Base-by-base conservation (phyloP, 2,113 vertebrate species). In the Nettapus auritus region DNA sequence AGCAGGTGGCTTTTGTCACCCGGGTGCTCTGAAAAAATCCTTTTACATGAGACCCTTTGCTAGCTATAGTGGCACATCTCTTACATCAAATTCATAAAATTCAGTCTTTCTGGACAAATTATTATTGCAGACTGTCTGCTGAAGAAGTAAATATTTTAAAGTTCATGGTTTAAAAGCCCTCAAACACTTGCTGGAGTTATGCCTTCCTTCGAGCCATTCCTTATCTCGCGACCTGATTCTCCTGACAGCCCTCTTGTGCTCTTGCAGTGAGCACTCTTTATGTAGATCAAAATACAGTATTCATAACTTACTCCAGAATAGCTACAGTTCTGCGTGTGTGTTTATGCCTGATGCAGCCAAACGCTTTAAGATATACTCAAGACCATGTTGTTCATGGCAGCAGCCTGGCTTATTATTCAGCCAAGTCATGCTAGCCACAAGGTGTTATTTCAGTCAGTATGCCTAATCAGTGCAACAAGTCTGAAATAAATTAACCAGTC, bases 381-480 rank as follows among this genome's bases (percentile, higher is more conserved):
- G 77, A 52, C 33, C 36, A 5, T 70, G 69, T 42, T 4, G 2
- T 44, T 75, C 42, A 18, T 68, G 76, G 22, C 52, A 63, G 67
- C 8, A 83, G 6, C 42, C 34, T 90, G 20, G 31, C 8, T 96
- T 93, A 78, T 33, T 71, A 83, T 91, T 90, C 85, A 93, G 29
- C 20, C 64, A 88, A 26, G 8, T 1, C 4, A 10, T 18, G 75
- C 29, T 53, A 77, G 73, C 74, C 77, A 81, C 44, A 64, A 90
- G 79, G 53, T 48, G n/a, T 88, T 84, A 86, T 82, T 94, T 91
- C 56, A 86, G 63, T 81, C 26, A 22, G 26, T 78, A 36, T 71
- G 83, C 73, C 71, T 91, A 93, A 83, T 94, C 82, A 95, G 73
- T 59, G 31, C 88, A 83, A 76, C n/a, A n/a, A 81, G 76, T 53